Base-by-base conservation (phyloP, 2,888 invertebrate species). In the Pandemis corylana region DNA sequence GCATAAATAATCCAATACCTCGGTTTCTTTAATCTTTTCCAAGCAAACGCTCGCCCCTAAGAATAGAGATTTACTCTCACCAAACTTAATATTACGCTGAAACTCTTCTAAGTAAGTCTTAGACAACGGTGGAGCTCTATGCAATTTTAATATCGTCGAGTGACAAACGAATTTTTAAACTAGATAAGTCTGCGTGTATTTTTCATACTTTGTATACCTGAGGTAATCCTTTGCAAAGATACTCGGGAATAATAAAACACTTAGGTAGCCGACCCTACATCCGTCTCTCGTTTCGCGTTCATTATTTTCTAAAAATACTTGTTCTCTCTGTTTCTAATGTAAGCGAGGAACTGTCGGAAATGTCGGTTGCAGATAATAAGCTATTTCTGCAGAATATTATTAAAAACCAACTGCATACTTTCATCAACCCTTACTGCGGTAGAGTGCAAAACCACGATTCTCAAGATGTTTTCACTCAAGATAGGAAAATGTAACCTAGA, bases 141-240 rank as follows among this genome's bases (percentile, higher is more conserved):
- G 85, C 51, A 91, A 89, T 86, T 90, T 91, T 91, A 88, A 91
- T 90, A 90, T 87, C 83, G 79, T 80, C 80, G 80, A 81, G 81
- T 82, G 81, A 81, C 84, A 84, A 85, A 83, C 83, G 77, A 78
- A 79, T 79, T 78, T 79, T 84, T 80, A 82, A 82, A 83, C 80
- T 81, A 78, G 74, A 81, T 81, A 79, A 81, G 80, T 80, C 80
- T 74, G 65, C 67, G 71, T 72, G 72, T 77, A 66, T 64, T 66
- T 36, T 67, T 51, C 41, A 67, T 67, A 67, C 20, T 36, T 49
- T 64, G 46, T 46, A 36, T 46, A 68, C 36, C 56, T 36, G 49
- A 56, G 64, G 63, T 68, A 56, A 68, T 46, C 41, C 64, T 74
- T 74, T 61, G 49, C 20, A 12, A 28, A 20, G 53, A 12, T 44